Conservation (phyloP, 2,113 vertebrate species). For the Ciconia maguari region DNA sequence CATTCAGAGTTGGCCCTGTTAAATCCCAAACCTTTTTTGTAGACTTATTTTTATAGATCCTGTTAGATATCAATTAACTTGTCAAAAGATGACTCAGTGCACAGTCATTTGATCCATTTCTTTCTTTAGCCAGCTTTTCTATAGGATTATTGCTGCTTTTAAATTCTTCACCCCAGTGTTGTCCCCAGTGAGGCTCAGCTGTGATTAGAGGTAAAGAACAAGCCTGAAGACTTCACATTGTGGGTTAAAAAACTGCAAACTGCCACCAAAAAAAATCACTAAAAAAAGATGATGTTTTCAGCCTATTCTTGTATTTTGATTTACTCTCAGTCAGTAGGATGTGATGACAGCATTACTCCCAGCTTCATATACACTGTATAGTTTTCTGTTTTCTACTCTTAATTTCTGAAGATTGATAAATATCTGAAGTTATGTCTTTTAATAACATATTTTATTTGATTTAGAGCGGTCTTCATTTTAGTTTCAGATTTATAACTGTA, state of each 20-base stretch:
- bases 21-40: not conserved
- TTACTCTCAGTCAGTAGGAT: not conserved
- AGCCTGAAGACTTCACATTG: not conserved
- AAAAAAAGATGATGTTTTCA: not conserved
- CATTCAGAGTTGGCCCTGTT: not conserved
- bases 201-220: not conserved
- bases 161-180: not conserved
- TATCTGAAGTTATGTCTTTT: not conserved
- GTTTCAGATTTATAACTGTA: not conserved
- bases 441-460: not conserved
- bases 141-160: not conserved
- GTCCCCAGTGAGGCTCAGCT: not conserved
- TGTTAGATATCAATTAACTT: not conserved
- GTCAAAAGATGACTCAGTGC: not conserved
- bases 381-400: not conserved
- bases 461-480: not conserved
- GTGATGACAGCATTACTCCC: not conserved
- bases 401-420: not conserved
- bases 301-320: not conserved
- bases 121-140: not conserved
- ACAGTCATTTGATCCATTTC: not conserved
- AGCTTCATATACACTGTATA: not conserved
- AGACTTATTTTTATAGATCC: not conserved
- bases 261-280: not conserved
- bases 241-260: not conserved